Evolutionary conservation across 35 echinoderm and acorn worm genomes (phyloP).

Genomic region (Lytechinus pictus): DNA sequence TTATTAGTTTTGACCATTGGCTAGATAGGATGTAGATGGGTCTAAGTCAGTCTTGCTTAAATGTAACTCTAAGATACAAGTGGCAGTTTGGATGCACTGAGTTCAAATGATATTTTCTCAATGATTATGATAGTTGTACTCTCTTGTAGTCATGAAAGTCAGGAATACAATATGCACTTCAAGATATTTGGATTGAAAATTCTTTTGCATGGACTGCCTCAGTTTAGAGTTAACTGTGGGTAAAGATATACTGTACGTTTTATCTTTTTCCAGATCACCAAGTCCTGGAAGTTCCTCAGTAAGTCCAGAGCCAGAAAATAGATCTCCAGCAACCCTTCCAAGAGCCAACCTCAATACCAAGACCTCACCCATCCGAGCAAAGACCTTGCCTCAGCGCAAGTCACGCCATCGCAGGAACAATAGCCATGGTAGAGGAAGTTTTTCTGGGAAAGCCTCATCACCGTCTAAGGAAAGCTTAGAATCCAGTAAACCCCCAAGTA

Average conservation of each 20-base stretch:
- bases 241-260: neutral
- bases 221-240: neutral
- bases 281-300: conserved; percentile 77
- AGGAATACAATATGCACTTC: neutral
- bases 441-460: conserved; percentile 50
- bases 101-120: neutral
- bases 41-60: neutral
- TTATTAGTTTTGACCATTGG: neutral
- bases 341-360: conserved; percentile 53
- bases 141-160: neutral
- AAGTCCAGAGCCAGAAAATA: conserved; percentile 69
- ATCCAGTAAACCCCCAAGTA: neutral
- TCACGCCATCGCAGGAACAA: conserved; percentile 79
- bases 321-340: conserved; percentile 63
- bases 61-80: neutral
- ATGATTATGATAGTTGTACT: neutral
- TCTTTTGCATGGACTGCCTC: neutral
- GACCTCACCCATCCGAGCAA: conserved; percentile 62
- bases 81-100: neutral
- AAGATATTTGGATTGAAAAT: neutral
- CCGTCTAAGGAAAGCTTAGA: conserved; percentile 34
- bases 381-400: conserved; percentile 76
- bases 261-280: conserved; percentile 66
- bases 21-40: neutral
- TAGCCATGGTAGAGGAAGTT: conserved; percentile 75